Conservation (phyloP, 1,140 invertebrate genomes). For the Solenopsis invicta region DNA sequence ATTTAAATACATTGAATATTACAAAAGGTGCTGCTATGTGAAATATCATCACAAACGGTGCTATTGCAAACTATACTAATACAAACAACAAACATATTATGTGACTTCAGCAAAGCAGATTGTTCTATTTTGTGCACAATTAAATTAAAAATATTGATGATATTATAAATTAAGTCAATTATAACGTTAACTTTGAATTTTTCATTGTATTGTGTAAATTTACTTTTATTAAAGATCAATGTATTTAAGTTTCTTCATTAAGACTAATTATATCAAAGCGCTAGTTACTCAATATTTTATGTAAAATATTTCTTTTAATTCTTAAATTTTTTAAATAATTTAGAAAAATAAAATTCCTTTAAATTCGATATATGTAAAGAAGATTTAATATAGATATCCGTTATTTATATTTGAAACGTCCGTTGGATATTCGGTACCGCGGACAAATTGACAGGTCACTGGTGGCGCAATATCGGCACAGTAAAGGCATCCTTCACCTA, state of each 20-base stretch:
- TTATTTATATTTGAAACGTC: conserved; percentile 33
- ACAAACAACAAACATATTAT: neutral
- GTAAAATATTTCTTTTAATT: neutral
- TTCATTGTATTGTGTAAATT: neutral
- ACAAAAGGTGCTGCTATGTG: neutral
- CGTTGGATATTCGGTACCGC: conserved; percentile 43
- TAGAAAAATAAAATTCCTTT: neutral
- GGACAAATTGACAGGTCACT: conserved; percentile 49
- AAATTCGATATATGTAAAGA: neutral
- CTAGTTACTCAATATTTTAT: neutral
- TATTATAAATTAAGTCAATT: neutral
- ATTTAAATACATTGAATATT: neutral
- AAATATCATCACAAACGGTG: conserved; percentile 8
- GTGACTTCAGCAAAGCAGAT: neutral
- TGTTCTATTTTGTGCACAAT: neutral
- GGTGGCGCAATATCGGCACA: conserved; percentile 13
- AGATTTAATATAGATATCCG: neutral
- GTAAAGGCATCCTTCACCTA: conserved; percentile 59
- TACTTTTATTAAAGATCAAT: neutral
- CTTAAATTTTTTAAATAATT: neutral
- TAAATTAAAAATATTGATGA: neutral
- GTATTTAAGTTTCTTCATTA: neutral
- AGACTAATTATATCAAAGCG: too few species aligned
- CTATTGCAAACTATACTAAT: neutral
- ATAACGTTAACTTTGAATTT: neutral